Evolutionary conservation across 2,888 invertebrate species (phyloP).

Genomic region (Druceiella hillmani): DNA sequence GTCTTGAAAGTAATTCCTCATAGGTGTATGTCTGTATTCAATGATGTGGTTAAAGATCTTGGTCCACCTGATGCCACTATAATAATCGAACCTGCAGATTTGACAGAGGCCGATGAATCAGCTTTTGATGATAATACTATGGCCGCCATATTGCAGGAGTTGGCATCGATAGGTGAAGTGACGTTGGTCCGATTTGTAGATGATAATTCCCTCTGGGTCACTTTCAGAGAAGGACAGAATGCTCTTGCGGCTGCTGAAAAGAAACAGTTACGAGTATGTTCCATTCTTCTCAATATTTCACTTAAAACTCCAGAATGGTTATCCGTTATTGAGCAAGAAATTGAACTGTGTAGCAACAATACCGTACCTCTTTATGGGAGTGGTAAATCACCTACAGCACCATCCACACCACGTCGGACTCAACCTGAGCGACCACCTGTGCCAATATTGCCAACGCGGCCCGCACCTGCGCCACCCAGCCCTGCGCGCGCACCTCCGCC

Average conservation of each 20-base stretch:
- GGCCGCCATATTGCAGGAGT: conserved; percentile 70
- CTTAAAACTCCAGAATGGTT: conserved; percentile 86
- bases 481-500: conserved; percentile 56
- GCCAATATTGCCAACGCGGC: conserved; percentile 46
- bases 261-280: conserved; percentile 56
- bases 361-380: conserved; percentile 69
- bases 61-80: conserved; percentile 96
- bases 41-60: conserved; percentile 76
- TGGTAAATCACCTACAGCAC: conserved; percentile 37
- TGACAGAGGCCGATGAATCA: conserved; percentile 44
- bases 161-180: conserved; percentile 83
- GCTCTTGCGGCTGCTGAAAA: conserved; percentile 69
- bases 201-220: conserved; percentile 78
- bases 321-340: conserved; percentile 73
- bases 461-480: conserved; percentile 44
- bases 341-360: conserved; percentile 78
- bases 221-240: conserved; percentile 84
- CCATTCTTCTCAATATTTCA: conserved; percentile 61
- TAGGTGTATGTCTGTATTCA: conserved; percentile 73
- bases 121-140: conserved; percentile 79
- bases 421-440: conserved; percentile 59
- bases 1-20: conserved; percentile 73
- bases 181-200: conserved; percentile 88
- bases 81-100: conserved; percentile 56
- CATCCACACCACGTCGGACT: conserved; percentile 46